Conservation (phyloP, 2,888 invertebrate species). For the Stegana nigrithorax region DNA sequence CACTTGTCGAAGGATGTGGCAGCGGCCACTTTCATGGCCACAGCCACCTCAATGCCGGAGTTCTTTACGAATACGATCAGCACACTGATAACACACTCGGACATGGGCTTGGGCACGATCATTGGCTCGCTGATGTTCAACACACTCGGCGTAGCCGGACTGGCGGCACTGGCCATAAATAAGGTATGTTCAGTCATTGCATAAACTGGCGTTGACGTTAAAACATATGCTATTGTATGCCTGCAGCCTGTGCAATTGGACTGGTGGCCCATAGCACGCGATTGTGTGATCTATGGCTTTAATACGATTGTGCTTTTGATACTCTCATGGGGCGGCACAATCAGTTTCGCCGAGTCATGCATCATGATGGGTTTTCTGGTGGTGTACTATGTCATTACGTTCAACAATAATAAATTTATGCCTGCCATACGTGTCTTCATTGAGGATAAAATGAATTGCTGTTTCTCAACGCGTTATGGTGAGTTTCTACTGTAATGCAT, state of each 20-base stretch:
- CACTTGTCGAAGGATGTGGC: constrained; percentile 89
- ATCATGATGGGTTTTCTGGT: constrained; percentile 80
- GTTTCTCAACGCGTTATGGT: constrained; percentile 67
- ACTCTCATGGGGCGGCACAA: constrained; percentile 82
- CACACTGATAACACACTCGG: constrained; percentile 84
- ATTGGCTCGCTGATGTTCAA: constrained; percentile 91
- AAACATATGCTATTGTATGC: too few relatives aligned
- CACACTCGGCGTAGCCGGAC: constrained; percentile 84
- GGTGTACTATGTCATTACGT: constrained; percentile 80
- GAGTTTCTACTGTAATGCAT: constrained; percentile 19
- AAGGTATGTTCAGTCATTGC: constrained; percentile 73
- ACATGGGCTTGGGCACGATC: constrained; percentile 88
- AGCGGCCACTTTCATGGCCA: constrained; percentile 96
- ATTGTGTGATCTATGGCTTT: constrained; percentile 81
- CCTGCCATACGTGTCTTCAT: constrained; percentile 64
- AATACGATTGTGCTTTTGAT: constrained; percentile 78
- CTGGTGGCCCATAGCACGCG: constrained; percentile 84
- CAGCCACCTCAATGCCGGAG: constrained; percentile 95
- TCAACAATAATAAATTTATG: constrained; percentile 74
- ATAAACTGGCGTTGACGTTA: too few relatives aligned
- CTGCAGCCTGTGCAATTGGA: constrained; percentile 80
- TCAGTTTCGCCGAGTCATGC: constrained; percentile 84
- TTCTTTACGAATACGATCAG: constrained; percentile 92
- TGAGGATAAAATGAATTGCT: constrained; percentile 67
- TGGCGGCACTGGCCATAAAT: constrained; percentile 81